These are phyloP conservation scores for Saccopteryx bilineata DNA, from an alignment of 2,113 vertebrate genomes.

Conservation along the genomic window DNA sequence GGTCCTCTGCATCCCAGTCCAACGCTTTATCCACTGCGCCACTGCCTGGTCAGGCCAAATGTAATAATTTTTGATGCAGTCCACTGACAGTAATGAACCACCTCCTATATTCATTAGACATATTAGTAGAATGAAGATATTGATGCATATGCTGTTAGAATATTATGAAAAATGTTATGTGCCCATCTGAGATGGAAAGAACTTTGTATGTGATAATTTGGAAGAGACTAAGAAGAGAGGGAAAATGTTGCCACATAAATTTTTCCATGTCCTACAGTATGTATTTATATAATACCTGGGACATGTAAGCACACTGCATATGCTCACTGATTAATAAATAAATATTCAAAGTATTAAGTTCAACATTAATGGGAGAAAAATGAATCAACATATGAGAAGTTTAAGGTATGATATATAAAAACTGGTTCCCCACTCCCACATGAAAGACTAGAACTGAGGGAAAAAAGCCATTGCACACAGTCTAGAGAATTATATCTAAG, in stretches of 20 bases:
- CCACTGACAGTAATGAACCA: not conserved
- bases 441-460: constrained; percentile 10
- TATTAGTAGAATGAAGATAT: constrained; percentile 16
- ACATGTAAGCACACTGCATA: not conserved
- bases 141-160: not conserved
- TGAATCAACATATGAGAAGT: not conserved
- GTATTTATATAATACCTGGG: not conserved
- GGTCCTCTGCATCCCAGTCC: no score
- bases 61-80: constrained; percentile 42
- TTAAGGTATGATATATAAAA: constrained; percentile 36
- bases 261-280: not conserved
- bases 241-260: not conserved
- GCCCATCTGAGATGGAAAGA: not conserved
- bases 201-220: not conserved
- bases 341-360: constrained; percentile 46
- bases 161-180: constrained; percentile 33
- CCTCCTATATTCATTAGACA: constrained; percentile 24
- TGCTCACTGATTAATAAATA: not conserved
- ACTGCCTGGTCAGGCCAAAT: not conserved
- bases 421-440: not conserved
- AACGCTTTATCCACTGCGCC: no score
- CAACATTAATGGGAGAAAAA: constrained; percentile 42
- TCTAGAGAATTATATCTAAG: constrained; percentile 39
- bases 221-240: not conserved
- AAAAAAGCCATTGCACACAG: not conserved